A percentile compares a stretch with the other conserved stretches of the same genome.
Conservation (phyloP, 2,797 vertebrate genomes). For the Vireo griseus region DNA sequence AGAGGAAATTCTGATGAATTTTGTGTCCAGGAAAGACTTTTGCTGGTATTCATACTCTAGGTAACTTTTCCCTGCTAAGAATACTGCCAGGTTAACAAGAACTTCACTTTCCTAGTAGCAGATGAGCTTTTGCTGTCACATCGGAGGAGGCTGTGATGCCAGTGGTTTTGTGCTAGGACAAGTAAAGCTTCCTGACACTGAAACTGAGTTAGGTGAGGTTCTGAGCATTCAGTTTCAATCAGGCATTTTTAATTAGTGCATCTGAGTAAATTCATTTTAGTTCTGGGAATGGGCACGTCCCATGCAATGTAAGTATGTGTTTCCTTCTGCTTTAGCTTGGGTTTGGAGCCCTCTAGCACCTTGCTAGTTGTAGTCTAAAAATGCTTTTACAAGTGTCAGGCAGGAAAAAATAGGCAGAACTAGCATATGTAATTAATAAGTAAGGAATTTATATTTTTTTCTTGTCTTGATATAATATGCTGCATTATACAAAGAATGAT, state of each 20-base stretch:
- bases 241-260: background rate
- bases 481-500: background rate
- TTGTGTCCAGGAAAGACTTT: background rate
- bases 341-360: background rate
- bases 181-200: background rate
- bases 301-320: fast-evolving
- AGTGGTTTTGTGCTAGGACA: background rate
- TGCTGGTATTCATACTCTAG: background rate
- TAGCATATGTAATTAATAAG: background rate
- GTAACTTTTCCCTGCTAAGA: background rate
- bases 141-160: background rate
- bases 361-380: background rate
- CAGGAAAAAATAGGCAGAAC: background rate
- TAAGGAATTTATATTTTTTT: background rate
- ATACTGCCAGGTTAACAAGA: background rate
- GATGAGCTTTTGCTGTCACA: background rate
- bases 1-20: background rate
- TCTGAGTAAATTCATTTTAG: background rate
- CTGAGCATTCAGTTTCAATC: background rate
- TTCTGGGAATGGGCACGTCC: background rate
- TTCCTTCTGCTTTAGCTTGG: background rate
- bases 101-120: background rate
- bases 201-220: background rate
- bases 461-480: background rate
- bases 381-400: background rate